A percentile compares a stretch with the other conserved stretches of the same genome.
These are phyloP conservation scores for Acrobeloides nanus DNA, from an alignment of 2,888 invertebrate genomes.

Conservation along the genomic window DNA sequence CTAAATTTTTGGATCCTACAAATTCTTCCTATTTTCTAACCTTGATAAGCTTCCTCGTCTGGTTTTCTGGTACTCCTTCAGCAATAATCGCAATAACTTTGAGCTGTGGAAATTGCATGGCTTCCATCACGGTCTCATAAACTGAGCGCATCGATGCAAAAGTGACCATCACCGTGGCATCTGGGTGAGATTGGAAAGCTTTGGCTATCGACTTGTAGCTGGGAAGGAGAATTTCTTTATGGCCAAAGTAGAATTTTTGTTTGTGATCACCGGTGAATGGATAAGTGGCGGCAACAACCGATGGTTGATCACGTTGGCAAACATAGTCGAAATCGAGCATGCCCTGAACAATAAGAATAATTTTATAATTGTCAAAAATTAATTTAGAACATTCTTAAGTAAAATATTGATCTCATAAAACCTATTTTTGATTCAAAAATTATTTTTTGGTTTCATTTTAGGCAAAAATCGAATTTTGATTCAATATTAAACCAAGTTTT, in stretches of 20 bases:
- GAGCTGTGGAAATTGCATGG: conserved; percentile 77
- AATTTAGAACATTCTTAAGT: too few species aligned
- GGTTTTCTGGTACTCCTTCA: conserved; percentile 97
- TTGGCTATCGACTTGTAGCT: conserved; percentile 95
- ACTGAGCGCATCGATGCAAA: conserved; percentile 96
- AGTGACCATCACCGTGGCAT: conserved; percentile 85
- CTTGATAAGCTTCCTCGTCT: conserved; percentile 81
- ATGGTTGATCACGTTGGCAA: conserved; percentile 76
- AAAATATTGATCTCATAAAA: too few species aligned
- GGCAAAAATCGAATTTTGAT: too few species aligned
- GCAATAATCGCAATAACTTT: conserved; percentile 87
- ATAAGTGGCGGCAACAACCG: conserved; percentile 87
- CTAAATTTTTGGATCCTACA: conserved; percentile 4
- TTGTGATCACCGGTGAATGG: conserved; percentile 93
- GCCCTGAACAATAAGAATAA: conserved; percentile 62
- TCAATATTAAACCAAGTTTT: too few species aligned
- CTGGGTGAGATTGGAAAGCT: conserved; percentile 86
- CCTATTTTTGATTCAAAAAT: too few species aligned
- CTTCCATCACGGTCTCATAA: conserved; percentile 89
- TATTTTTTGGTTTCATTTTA: too few species aligned
- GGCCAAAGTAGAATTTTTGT: conserved; percentile 99
- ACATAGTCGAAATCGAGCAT: conserved; percentile 94
- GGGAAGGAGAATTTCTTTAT: conserved; percentile 66
- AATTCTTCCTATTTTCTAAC: conserved; percentile 11
- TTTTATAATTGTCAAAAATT: not conserved